Percentiles rank a stretch among this genome's conserved stretches.
phyloP scores from a whole-genome alignment of 2,113 vertebrate genomes.

The Tiliqua scincoides region DNA sequence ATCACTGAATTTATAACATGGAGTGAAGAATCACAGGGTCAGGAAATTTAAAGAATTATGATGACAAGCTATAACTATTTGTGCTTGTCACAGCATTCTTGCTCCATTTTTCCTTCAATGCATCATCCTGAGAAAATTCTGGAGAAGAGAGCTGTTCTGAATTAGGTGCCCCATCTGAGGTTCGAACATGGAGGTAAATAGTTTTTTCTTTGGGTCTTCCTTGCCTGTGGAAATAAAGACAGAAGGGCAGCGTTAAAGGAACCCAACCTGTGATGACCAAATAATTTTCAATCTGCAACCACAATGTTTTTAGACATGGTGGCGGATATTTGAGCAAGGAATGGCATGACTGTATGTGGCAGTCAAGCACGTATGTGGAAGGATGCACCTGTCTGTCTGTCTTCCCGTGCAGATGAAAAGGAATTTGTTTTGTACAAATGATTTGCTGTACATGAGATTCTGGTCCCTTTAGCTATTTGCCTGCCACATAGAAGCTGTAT shows the following conservation, averaged over 20 bases:
- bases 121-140: accelerated
- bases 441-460: too few relatives aligned
- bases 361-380: background rate
- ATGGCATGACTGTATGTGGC: too few relatives aligned
- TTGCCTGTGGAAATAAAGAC: slow-evolving; percentile 55
- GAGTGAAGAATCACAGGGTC: background rate
- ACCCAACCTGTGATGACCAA: background rate
- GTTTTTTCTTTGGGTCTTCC: slow-evolving; percentile 63
- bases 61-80: background rate
- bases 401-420: background rate
- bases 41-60: background rate
- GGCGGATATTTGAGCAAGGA: background rate
- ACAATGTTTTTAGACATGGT: background rate
- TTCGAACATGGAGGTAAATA: slow-evolving; percentile 62
- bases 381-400: background rate
- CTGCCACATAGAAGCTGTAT: accelerated
- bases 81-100: background rate
- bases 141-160: background rate
- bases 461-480: too few relatives aligned
- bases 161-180: slow-evolving; percentile 24
- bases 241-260: slow-evolving; percentile 18
- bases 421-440: too few relatives aligned
- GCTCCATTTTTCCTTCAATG: background rate
- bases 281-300: background rate
- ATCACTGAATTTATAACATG: background rate